Conservation (phyloP, 2,113 vertebrate species). For the Eublepharis macularius region DNA sequence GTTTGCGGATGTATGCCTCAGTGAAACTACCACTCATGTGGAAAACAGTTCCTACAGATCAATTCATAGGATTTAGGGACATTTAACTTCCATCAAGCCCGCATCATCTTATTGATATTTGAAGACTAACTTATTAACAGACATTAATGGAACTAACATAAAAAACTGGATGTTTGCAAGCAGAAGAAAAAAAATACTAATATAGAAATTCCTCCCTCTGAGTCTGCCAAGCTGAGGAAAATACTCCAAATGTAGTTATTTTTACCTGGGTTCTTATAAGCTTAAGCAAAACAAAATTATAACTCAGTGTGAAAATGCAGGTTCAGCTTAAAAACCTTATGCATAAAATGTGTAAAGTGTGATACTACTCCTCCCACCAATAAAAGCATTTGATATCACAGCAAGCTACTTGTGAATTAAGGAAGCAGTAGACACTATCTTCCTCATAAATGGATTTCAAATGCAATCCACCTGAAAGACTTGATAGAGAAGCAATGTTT, state of each 20-base stretch:
- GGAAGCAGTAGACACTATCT: background rate
- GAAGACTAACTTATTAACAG: slow-evolving; percentile 65
- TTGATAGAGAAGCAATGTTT: slow-evolving; percentile 16
- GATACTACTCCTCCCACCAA: slow-evolving; percentile 37
- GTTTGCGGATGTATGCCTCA: slow-evolving; percentile 77
- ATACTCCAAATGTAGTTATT: slow-evolving; percentile 50
- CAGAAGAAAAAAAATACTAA: slow-evolving; percentile 32
- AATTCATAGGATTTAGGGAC: slow-evolving; percentile 79
- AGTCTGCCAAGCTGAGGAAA: slow-evolving; percentile 56
- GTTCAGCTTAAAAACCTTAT: slow-evolving; percentile 24
- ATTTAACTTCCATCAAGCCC: slow-evolving; percentile 77
- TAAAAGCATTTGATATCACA: slow-evolving; percentile 24
- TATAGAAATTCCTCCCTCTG: slow-evolving; percentile 59
- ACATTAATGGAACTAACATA: slow-evolving; percentile 65
- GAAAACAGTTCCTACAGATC: slow-evolving; percentile 82
- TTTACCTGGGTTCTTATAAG: slow-evolving; percentile 69
- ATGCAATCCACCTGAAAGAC: background rate
- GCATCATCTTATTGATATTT: slow-evolving; percentile 70
- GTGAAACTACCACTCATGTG: slow-evolving; percentile 69
- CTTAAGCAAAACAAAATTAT: slow-evolving; percentile 73
- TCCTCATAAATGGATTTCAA: slow-evolving; percentile 6
- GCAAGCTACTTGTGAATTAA: background rate
- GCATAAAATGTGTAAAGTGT: slow-evolving; percentile 37
- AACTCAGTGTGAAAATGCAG: slow-evolving; percentile 43
- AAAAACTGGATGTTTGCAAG: slow-evolving; percentile 34